Evolutionary conservation across 2,113 vertebrate species (phyloP).

Genomic region (Zosterops japonicus): DNA sequence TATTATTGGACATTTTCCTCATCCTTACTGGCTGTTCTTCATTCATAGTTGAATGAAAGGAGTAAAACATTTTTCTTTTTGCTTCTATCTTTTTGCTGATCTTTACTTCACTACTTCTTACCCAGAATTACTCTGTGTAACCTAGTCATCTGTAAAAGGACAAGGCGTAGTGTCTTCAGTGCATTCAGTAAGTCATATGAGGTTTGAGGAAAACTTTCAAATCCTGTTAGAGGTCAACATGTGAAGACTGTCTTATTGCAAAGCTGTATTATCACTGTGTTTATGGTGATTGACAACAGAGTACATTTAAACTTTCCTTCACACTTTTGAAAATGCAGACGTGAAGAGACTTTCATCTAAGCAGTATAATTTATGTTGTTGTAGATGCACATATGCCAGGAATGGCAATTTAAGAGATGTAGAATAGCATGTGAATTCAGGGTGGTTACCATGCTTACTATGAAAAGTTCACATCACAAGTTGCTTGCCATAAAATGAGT

Average conservation of each 20-base stretch:
- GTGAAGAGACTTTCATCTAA: not conserved
- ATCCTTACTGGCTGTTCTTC: not conserved
- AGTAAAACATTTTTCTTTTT: not conserved
- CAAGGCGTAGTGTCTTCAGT: not conserved
- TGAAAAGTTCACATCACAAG: not conserved
- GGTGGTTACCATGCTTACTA: not conserved
- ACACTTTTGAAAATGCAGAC: not conserved
- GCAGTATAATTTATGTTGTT: not conserved
- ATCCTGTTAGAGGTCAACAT: not conserved
- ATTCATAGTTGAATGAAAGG: not conserved
- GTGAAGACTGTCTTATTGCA: not conserved
- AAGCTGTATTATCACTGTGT: not conserved
- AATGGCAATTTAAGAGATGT: not conserved
- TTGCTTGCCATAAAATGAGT: not conserved
- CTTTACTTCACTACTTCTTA: not conserved
- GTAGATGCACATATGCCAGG: not conserved
- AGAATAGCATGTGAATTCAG: not conserved
- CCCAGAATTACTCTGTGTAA: not conserved
- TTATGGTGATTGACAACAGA: not conserved
- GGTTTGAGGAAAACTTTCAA: not conserved
- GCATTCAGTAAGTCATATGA: not conserved
- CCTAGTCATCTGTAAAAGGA: not conserved
- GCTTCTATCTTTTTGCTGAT: not conserved
- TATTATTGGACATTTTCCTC: not conserved
- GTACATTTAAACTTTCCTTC: not conserved